Base-by-base conservation (phyloP, 2,888 invertebrate genomes). In the Pristionchus japonicus region DNA sequence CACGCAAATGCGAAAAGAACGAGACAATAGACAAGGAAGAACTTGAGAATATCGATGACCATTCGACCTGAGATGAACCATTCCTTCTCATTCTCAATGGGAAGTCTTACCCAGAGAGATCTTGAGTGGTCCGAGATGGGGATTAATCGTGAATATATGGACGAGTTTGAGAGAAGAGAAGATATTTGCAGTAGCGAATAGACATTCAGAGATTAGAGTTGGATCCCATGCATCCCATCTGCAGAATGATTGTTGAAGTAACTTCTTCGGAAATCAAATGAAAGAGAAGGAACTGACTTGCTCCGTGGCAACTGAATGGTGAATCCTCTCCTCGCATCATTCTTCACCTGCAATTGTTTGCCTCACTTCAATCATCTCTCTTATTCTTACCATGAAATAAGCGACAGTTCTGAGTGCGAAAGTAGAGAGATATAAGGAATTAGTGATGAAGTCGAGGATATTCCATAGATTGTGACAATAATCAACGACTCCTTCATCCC, bases 381-480 rank as follows among this genome's bases (percentile, higher is more conserved):
- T n/a, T n/a, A n/a, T 20, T 70, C 49, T 95, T 95, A 98, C 98
- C 96, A 98, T 97, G 95, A 97, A 97, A 95, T 98, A 98, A 23
- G 98, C 98, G 47, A 99, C 98, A 89, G 98, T 96, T 91, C 99
- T 96, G 88, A 99, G 96, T 3, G 98, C 98, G 88, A 98, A 97
- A 0, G 99, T 99, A 88, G 98, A 98, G 90, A 99, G 97, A 95
- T 99, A 99, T 64, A 99, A 96, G 13, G 98, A 98, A 95, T 99
- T 99, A 90, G 99, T 99, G 91, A 98, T 97, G 95, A 99, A 99
- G 95, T 99, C 99, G 93, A 99, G 97, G 89, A 99, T 98, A 95
- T 99, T 99, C 99, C 99, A 99, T 98, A 99, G 98, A 95, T 99
- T 98, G 94, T 98, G 97, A 89, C 97, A 97, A 95, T 99, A 99